Evolutionary conservation across 2,888 invertebrate species (phyloP), one percentile per base, ranked within the genome.

Genomic region (Agapetus fuscipes): DNA sequence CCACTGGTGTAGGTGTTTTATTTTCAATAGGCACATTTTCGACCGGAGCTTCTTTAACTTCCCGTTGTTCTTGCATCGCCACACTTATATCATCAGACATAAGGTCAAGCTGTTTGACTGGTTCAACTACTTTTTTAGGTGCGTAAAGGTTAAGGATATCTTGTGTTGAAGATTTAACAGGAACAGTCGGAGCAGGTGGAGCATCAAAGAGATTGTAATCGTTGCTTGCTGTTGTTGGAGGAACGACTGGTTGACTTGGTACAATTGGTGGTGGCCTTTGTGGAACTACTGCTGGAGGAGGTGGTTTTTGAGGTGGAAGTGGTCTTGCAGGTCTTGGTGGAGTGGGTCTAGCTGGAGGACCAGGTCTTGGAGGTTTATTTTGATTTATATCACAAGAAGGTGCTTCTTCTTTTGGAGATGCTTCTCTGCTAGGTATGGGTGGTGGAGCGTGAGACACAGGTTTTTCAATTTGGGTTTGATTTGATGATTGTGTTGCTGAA

Each of bases 151-250:
- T 77, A 25, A 77, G 53, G 36, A 77, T 77, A 31, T 67, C 76
- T 54, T 76, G 74, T 44, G 72, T 77, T 4, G 71, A 67, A 27
- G 76, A 74, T 47, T 66, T 67, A 1, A 58, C 45, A 32, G 60
- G 64, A 3, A 60, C 56, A 15, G 64, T 60, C 2, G 75, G 74
- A 34, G 62, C 66, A 1, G 72, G 51, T n/a, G 64, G 74, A 13
- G 73, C 71, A 33, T 75, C 76, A 41, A 77, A 74, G 2, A 77
- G 56, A 50, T 76, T 76, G 3, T 74, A 68, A 20, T 71, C 71
- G 33, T 64, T 64, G 36, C 31, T 45, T 3, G 37, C 25, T 12
- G 46, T 26, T 44, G 48, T 9, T 29, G 45, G 52, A 35, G 57
- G 39, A 34, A 42, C 29, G 39, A 27, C 6, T 4, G 34, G 27